These are phyloP conservation scores for Xerus rutilus DNA, from an alignment of 2,797 vertebrate species.

Conservation along the genomic window DNA sequence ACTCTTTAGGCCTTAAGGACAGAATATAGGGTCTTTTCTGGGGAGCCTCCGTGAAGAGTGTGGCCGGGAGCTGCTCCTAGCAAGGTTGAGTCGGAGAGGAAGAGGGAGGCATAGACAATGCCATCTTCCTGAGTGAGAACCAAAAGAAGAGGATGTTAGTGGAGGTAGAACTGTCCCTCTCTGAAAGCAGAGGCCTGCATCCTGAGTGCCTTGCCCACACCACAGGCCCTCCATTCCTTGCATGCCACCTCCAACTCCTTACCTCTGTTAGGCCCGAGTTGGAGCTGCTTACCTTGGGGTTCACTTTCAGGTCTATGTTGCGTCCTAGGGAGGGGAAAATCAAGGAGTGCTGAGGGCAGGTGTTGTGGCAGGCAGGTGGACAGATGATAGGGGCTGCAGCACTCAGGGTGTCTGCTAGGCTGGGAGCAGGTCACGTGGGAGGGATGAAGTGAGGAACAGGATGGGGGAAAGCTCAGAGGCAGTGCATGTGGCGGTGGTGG, in stretches of 20 bases:
- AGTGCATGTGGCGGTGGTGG: no score
- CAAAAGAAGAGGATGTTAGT: neutral
- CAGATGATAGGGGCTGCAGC: neutral
- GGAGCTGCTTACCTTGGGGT: conserved; percentile 42
- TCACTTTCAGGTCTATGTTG: neutral
- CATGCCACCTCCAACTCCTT: neutral
- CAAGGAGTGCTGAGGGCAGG: neutral
- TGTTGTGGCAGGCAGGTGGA: neutral
- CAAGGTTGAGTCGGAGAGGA: neutral
- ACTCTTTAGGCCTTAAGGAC: conserved; percentile 22
- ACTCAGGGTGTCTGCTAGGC: neutral
- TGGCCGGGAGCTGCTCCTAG: neutral
- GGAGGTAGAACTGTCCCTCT: no score
- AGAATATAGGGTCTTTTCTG: conserved; percentile 68
- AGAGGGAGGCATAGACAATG: conserved; percentile 62
- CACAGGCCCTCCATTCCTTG: neutral
- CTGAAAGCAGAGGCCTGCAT: neutral
- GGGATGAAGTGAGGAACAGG: neutral
- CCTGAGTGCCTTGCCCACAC: neutral
- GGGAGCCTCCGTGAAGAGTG: fast-evolving
- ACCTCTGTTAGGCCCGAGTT: neutral
- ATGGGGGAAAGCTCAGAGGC: neutral
- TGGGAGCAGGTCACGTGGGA: neutral
- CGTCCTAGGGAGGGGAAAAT: conserved; percentile 36
- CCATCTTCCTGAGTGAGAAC: conserved; percentile 45